A percentile compares a stretch with the other conserved stretches of the same genome.
Evolutionary conservation across 2,113 vertebrate genomes (phyloP).

Genomic region (Leucopternis melanops): DNA sequence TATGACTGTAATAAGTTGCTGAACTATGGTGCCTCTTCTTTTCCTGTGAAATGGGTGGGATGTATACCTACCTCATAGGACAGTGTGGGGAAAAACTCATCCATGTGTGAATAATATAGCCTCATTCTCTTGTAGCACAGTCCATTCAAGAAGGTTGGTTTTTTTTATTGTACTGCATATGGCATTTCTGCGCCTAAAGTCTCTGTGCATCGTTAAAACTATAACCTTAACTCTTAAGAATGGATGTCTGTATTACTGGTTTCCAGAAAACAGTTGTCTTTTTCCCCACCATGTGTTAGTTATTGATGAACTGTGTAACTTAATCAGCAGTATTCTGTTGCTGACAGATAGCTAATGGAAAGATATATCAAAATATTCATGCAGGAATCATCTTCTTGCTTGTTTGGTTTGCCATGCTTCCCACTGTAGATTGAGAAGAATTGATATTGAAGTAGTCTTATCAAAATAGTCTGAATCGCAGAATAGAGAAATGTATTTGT

Average conservation of each 20-base stretch:
- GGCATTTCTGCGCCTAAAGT: neutral
- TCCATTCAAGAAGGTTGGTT: neutral
- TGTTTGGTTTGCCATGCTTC: neutral
- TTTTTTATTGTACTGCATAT: neutral
- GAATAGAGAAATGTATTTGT: neutral
- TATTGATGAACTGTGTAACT: slow-evolving; percentile 19
- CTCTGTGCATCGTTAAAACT: neutral
- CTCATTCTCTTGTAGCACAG: neutral
- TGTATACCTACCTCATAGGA: neutral
- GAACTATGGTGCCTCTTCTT: neutral
- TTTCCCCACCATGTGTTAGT: neutral
- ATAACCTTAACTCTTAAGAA: neutral
- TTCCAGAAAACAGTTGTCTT: neutral
- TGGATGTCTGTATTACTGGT: neutral
- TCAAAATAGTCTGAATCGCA: neutral
- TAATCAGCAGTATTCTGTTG: neutral
- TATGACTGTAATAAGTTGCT: neutral
- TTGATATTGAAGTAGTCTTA: neutral
- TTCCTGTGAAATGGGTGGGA: neutral
- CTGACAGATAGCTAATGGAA: neutral
- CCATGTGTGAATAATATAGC: neutral
- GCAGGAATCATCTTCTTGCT: neutral
- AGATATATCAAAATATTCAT: neutral
- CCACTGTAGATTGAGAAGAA: neutral
- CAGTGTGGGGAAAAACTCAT: neutral